Conservation (phyloP, 2,113 vertebrate genomes). For the Silurus asotus region DNA sequence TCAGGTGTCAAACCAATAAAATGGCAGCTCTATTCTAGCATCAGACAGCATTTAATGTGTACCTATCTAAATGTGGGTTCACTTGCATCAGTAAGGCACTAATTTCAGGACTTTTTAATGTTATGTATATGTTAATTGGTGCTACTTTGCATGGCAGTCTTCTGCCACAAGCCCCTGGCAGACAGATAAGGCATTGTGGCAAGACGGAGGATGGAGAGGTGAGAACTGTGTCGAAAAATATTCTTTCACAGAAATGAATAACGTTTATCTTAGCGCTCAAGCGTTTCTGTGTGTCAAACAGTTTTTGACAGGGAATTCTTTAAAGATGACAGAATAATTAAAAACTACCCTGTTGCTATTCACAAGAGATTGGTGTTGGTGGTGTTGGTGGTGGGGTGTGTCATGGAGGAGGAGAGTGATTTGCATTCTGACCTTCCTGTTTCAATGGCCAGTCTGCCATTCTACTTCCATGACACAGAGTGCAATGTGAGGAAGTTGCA, state of each 20-base stretch:
- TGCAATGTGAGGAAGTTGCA: slow-evolving; percentile 34
- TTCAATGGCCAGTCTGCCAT: slow-evolving; percentile 64
- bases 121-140: slow-evolving; percentile 47
- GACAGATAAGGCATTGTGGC: slow-evolving; percentile 55
- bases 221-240: slow-evolving; percentile 46
- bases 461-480: slow-evolving; percentile 51
- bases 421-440: slow-evolving; percentile 77
- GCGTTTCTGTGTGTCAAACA: slow-evolving; percentile 62
- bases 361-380: background rate
- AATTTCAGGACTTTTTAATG: slow-evolving; percentile 45
- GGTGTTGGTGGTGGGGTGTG: slow-evolving; percentile 7
- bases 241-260: slow-evolving; percentile 65
- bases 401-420: slow-evolving; percentile 59
- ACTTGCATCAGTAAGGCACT: slow-evolving; percentile 9
- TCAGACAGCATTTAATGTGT: background rate
- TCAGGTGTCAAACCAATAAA: background rate
- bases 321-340: slow-evolving; percentile 78
- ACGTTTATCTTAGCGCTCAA: slow-evolving; percentile 73
- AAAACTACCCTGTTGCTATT: slow-evolving; percentile 60
- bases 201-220: slow-evolving; percentile 43
- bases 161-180: slow-evolving; percentile 47
- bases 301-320: slow-evolving; percentile 67
- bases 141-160: slow-evolving; percentile 13
- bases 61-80: background rate
- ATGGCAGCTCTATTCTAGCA: too few relatives aligned